Evolutionary conservation across 2,797 vertebrate species (phyloP), one percentile per base, ranked within the genome.

Genomic region (Denticeps clupeoides): DNA sequence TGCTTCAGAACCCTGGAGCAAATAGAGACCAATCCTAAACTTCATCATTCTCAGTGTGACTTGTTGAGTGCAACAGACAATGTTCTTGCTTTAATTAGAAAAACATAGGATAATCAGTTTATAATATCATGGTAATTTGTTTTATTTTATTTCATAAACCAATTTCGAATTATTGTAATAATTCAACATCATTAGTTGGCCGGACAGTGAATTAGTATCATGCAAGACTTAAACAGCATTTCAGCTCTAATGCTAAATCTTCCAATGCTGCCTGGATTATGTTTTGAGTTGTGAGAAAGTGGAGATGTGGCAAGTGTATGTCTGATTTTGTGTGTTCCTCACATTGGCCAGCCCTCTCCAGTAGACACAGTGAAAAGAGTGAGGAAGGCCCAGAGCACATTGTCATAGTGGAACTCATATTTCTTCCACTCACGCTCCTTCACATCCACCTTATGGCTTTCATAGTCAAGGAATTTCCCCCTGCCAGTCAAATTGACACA

Each of bases 301-400:
- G 29, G 6, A 10, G 16, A 27, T 4, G 49, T 4, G n/a, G n/a
- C n/a, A n/a, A n/a, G 10, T 4, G 12, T 22, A 15, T n/a, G 27
- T 28, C 10, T n/a, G n/a, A 31, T 5, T 31, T 4, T 2, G n/a
- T 29, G 2, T 31, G 2, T 42, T 56, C 91, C 94, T 93, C 74
- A 99, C 94, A 85, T 71, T 11, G 94, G 94, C 94, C 94, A 97
- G 11, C 94, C 94, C 62, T 99, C 94, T n/a, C 94, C 94, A 0
- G 94, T 99, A 57, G 94, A 99, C 54, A 99, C 94, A 0, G 93
- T 99, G 80, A 99, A 99, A 18, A 99, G 86, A 0, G 94, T 97
- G 25, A 99, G 80, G 68, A 99, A 86, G 26, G 94, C 94, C 94
- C 93, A 99, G 26, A 97, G 86, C 33, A 99, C 92, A 0, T 99